Evolutionary conservation across 2,113 vertebrate genomes (phyloP).

Genomic region (Pseudopipra pipra): DNA sequence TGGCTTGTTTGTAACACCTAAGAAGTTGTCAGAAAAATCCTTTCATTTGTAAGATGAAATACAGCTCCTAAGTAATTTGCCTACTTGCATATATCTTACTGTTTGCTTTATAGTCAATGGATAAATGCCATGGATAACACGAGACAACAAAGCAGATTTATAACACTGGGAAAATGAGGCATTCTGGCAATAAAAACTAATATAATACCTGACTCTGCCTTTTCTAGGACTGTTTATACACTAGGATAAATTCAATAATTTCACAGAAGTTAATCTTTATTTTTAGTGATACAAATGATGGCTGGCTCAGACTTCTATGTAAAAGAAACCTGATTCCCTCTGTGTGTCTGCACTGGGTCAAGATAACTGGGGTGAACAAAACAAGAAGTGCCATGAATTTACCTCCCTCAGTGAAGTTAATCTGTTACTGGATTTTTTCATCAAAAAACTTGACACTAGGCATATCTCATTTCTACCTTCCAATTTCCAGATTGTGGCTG

Average conservation of each 20-base stretch:
- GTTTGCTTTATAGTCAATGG: background rate
- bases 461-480: background rate
- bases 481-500: background rate
- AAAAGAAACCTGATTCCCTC: background rate
- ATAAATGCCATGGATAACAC: conserved; percentile 13
- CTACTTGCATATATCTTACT: background rate
- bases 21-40: conserved; percentile 1
- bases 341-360: background rate
- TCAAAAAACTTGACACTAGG: background rate
- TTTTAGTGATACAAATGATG: background rate
- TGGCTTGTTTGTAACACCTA: background rate
- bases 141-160: conserved; percentile 28
- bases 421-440: background rate
- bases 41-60: conserved; percentile 25
- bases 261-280: conserved; percentile 35
- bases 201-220: background rate
- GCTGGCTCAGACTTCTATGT: background rate
- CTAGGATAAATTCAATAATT: conserved; percentile 30
- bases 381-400: background rate
- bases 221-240: conserved; percentile 11
- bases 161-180: background rate
- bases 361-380: background rate
- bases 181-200: conserved; percentile 34
- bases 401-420: background rate
- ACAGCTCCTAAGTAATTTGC: background rate